Base-by-base conservation (phyloP, 2,888 invertebrate species). In the Druceiella hillmani region DNA sequence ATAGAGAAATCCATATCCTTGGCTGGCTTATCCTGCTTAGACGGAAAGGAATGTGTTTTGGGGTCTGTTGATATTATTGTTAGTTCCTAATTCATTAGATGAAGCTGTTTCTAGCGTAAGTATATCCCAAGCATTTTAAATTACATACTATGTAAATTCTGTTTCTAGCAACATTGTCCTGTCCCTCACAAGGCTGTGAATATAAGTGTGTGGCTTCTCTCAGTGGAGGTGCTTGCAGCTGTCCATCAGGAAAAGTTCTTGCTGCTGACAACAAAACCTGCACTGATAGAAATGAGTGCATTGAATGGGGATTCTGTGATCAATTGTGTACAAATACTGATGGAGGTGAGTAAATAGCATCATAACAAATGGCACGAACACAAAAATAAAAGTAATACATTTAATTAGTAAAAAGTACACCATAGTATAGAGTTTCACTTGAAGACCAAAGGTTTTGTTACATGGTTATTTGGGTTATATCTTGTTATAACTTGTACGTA, bases 261-360 rank as follows among this genome's bases (percentile, higher is more conserved):
- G 79, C 87, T 1, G 64, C 83, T 3, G 87, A 90, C 58, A 89
- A 90, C 56, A 76, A 83, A 50, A 87, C 87, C 3, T 98, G 98
- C 61, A 75, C 81, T 22, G 98, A 99, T 70, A 78, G 88, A 50
- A 83, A 98, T 66, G 97, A 98, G 64, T 92, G 92, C 62, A 62
- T 73, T 29, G 89, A 90, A 64, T 92, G 91, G 91, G 91, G 91
- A 25, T 88, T 79, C 62, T 99, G 98, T 62, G 94, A 97, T 58
- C 99, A 99, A 63, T 73, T 86, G 17, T 99, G 99, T 61, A 78
- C 81, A 41, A 97, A 98, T 61, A 83, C 83, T 0, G 84, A 83
- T 2, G 93, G 85, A 25, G 81, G 71, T 69, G 28, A 62, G 64
- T 57, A 35, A 10, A 4, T 6, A 9, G 3, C 12, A 11, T 25